Conservation (phyloP, 2,797 vertebrate genomes). For the Lepus townsendii region DNA sequence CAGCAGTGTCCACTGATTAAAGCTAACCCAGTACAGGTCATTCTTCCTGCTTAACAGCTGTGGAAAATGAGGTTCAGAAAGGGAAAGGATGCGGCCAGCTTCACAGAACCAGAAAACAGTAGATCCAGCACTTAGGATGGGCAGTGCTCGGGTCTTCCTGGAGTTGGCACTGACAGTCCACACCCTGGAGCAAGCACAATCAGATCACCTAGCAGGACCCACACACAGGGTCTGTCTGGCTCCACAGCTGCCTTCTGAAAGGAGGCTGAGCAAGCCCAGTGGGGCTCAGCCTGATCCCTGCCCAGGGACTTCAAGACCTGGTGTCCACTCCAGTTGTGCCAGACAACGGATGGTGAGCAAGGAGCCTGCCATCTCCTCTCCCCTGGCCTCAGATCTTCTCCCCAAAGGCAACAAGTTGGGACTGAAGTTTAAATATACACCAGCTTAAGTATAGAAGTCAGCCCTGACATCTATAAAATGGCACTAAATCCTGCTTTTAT, state of each 20-base stretch:
- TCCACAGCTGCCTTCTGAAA: background rate
- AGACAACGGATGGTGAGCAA: background rate
- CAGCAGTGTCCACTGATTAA: background rate
- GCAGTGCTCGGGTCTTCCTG: background rate
- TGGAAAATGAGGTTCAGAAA: background rate
- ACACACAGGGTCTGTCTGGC: background rate
- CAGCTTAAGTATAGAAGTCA: constrained; percentile 69
- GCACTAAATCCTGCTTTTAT: constrained; percentile 82
- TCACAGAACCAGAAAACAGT: constrained; percentile 18
- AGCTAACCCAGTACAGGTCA: constrained; percentile 18
- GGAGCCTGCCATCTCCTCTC: background rate
- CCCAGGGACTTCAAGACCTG: background rate
- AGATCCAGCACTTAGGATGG: background rate
- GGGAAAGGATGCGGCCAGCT: background rate
- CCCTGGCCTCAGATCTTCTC: background rate
- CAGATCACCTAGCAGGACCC: background rate
- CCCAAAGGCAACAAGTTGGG: constrained; percentile 12
- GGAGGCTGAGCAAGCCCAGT: background rate
- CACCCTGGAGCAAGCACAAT: background rate
- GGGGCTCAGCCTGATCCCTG: background rate
- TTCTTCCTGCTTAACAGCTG: constrained; percentile 30
- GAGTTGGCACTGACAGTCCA: background rate
- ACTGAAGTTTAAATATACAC: constrained; percentile 51
- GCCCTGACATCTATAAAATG: constrained; percentile 80
- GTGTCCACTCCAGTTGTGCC: background rate